A percentile compares a stretch with the other conserved stretches of the same genome.
Evolutionary conservation across 2,113 vertebrate genomes (phyloP).

Genomic region (Eurypyga helias): DNA sequence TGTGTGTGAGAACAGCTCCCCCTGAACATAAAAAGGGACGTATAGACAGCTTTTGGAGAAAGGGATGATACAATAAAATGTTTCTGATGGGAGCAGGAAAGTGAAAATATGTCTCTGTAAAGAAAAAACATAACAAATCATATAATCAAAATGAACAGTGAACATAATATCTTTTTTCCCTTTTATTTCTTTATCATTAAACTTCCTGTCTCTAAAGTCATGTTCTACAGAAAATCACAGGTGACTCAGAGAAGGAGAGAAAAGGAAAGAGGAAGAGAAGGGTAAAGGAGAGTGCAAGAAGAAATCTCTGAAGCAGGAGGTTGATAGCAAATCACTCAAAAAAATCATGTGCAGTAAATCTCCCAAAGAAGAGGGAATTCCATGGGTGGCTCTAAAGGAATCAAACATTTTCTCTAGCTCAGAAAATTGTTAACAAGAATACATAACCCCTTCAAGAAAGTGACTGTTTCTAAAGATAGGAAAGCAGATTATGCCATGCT

Average conservation of each 20-base stretch:
- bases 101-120: neutral
- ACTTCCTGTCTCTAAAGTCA: neutral
- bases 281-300: neutral
- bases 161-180: neutral
- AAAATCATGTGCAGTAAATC: neutral
- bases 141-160: neutral
- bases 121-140: neutral
- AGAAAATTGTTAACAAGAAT: neutral
- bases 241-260: neutral
- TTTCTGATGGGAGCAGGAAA: neutral
- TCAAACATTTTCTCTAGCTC: neutral
- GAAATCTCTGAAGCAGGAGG: neutral
- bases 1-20: neutral
- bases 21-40: neutral
- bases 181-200: neutral
- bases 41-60: neutral
- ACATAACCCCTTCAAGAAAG: neutral
- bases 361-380: neutral
- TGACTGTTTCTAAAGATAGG: neutral
- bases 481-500: neutral
- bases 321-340: neutral
- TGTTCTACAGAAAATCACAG: neutral
- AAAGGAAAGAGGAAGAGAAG: neutral
- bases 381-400: neutral
- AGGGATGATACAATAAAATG: neutral